Base-by-base conservation (phyloP, 2,888 invertebrate species). In the Athalia cordata region DNA sequence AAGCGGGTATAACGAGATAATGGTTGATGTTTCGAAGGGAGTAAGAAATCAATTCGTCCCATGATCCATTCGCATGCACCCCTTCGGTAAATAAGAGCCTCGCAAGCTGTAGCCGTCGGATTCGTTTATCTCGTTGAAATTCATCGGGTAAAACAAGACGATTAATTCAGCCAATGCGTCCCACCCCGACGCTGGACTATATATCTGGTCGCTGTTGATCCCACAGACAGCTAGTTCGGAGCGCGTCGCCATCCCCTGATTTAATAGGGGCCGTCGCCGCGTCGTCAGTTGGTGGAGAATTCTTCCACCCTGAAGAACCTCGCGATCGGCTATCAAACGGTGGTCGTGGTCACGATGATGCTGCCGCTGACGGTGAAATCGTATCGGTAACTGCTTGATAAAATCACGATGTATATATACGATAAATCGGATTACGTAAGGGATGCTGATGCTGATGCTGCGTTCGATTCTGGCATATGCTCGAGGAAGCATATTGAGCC, bases 361-460 rank as follows among this genome's bases (percentile, higher is more conserved):
- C 29, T 29, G 29, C 29, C 29, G 29, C 29, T 29, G 77, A 55
- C 45, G 13, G 43, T 67, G 77, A 47, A 78, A 78, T 79, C 81
- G 78, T 87, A 89, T 88, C 88, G 86, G 87, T 89, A 86, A 86
- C 87, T 83, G 72, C 62, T 29, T 85, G 89, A 90, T 89, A 87
- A 89, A 88, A 89, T 89, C 87, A 86, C 85, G 86, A 88, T 85
- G 83, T 81, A 83, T 65, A 74, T 83, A 70, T 79, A 82, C 62
- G 75, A 89, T 89, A 90, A 90, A 90, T 90, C 90, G 88, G 90
- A 90, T 90, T 89, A 89, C 83, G 82, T 81, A 83, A 80, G 85
- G 84, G 86, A 85, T 79, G 82, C 81, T 81, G n/a, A n/a, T n/a
- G n/a, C 75, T 83, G 81, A 81, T 80, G 82, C 82, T 55, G 55